Base-by-base conservation (phyloP, 2,888 invertebrate species). In the Flexamia atlantica region DNA sequence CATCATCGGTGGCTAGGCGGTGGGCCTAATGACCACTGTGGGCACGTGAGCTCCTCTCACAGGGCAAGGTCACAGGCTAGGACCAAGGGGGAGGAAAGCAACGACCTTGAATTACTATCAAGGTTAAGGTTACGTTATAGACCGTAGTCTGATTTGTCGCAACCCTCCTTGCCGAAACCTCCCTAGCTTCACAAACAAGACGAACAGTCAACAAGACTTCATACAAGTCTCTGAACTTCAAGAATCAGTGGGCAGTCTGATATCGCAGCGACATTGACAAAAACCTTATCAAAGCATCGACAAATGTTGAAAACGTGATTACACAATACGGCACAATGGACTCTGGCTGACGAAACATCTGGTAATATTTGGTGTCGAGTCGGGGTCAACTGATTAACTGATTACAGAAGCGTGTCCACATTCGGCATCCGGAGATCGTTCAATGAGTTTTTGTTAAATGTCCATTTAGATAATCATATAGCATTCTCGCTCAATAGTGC, bases 1-100 rank as follows among this genome's bases (percentile, higher is more conserved):
- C 79, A 20, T 79, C 79, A 57, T 12, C 50, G 28, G 74, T 17
- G 50, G 76, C 50, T 50, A 76, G 76, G 76, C 72, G 42, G 72
- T 1, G 10, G 17, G 76, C 20, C 14, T 17, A 40, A 28, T 50
- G 20, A 53, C 50, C 76, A 28, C 4, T 46, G 50, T 50, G 28
- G 23, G 53, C 3, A 23, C 53, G 14, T 23, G 53, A n/a, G 76
- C 36, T 50, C 46, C 28, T 28, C 28, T 17, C 42, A 42, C 42
- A 5, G 23, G 42, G n/a, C 5, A 12, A 30, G n/a, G n/a, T 32
- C 32, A 40, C 40, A 4, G 5, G n/a, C 4, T 36, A 0, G 20
- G 40, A 70, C 36, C 25, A 20, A 32, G 40, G 25, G 20, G 68
- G 70, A 68, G 28, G 68, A 68, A 68, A 68, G 32, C 30, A n/a